These are phyloP conservation scores for Empis livida DNA, from an alignment of 2,888 invertebrate species.

Conservation along the genomic window DNA sequence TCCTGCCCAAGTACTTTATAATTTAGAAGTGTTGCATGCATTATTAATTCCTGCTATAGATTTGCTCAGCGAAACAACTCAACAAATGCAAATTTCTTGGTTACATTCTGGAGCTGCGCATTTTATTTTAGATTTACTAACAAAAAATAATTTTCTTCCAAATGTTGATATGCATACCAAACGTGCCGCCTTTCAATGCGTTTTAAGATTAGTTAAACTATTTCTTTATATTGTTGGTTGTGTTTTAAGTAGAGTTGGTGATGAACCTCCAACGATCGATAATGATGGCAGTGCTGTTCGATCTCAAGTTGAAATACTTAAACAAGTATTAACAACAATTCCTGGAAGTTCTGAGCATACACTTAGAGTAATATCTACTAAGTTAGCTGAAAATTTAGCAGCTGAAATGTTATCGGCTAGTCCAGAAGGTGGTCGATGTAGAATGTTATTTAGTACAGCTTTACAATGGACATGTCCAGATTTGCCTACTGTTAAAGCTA, in stretches of 20 bases:
- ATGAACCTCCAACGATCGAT: constrained; percentile 38
- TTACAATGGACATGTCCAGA: constrained; percentile 60
- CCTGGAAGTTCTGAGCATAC: constrained; percentile 80
- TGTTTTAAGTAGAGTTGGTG: constrained; percentile 50
- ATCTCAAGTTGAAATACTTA: constrained; percentile 48
- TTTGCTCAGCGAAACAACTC: constrained; percentile 55
- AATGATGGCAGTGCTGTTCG: constrained; percentile 28
- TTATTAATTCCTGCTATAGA: constrained; percentile 84
- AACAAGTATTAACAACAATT: constrained; percentile 64
- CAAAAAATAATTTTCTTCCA: constrained; percentile 72
- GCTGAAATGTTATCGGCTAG: constrained; percentile 47
- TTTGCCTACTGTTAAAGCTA: constrained; percentile 54
- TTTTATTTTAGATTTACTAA: constrained; percentile 63
- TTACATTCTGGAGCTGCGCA: constrained; percentile 46
- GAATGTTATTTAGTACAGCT: constrained; percentile 42
- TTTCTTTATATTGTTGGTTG: constrained; percentile 78
- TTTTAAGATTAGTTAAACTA: constrained; percentile 78
- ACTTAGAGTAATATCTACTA: constrained; percentile 68
- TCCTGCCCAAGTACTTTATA: constrained; percentile 62
- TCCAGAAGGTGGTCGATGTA: constrained; percentile 38
- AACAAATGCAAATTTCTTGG: constrained; percentile 46
- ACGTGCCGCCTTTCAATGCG: constrained; percentile 71
- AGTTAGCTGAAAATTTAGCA: constrained; percentile 68
- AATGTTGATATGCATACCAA: constrained; percentile 64
- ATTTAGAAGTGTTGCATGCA: constrained; percentile 72